Base-by-base conservation (phyloP, 2,888 invertebrate species). In the Tipula lateralis region DNA sequence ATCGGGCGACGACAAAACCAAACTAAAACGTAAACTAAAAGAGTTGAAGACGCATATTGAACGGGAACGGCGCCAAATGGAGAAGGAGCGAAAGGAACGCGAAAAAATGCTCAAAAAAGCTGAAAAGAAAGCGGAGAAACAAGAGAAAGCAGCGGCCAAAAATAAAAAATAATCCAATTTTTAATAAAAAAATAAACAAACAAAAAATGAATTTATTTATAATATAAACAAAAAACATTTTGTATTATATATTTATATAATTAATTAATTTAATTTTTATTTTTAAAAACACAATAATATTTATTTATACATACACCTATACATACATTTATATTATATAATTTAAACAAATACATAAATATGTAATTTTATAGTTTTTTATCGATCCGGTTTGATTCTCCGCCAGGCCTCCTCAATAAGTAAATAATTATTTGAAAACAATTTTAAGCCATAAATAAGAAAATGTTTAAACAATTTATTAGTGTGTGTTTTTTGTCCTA, bases 61-160 rank as follows among this genome's bases (percentile, higher is more conserved):
- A 87, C 93, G 93, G 87, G 94, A 94, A 88, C 91, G 93, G 86
- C 92, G 93, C 86, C 94, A 94, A 85, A 93, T 95, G 90, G 98
- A 98, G 88, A 96, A 97, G 87, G 96, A 96, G 87, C 92, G 94
- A 85, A 95, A 96, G 87, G 94, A 94, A 87, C 94, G 95, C 87
- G 96, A 97, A 89, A 96, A 96, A 88, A 93, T 96, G 88, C 93
- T 95, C 89, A 93, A 94, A 88, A 97, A 97, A 91, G 96, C 96
- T 13, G 96, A 96, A 88, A 95, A 95, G 89, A 93, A 95, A 88
- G 94, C 94, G 84, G 92, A 91, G 86, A 93, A 93, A 87, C 83
- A 83, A 19, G 82, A 82, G 16, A 82, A 82, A 82, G 82, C 82
- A 82, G 82, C 82, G 29, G 83, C 83, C 83, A 83, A 83, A 34